Base-by-base conservation (phyloP, 2,888 invertebrate species). In the Diadegma fenestrale region DNA sequence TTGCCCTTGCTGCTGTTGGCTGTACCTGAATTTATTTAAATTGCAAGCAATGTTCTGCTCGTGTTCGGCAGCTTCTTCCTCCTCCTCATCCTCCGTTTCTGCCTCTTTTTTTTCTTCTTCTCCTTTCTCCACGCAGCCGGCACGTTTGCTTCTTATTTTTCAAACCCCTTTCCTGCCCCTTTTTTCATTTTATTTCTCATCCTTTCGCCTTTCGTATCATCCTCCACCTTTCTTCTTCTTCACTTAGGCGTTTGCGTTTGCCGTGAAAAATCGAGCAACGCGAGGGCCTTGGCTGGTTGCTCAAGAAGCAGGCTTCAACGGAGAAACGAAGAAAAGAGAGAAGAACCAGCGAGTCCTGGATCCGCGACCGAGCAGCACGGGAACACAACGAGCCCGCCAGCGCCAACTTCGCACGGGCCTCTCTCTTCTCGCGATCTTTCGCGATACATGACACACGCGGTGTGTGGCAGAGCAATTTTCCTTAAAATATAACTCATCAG, bases 1-100 rank as follows among this genome's bases (percentile, higher is more conserved):
- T 69, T 66, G 71, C 58, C 69, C 73, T 77, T 71, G 37, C 80
- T 68, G 77, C 86, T 84, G 84, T 68, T 69, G 64, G 77, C 72
- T 86, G 87, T 84, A 86, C 86, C 81, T 92, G 93, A 92, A 93
- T 93, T 93, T 93, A 93, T 93, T 93, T 92, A 93, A 93, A 93
- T 93, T 93, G 92, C 92, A 90, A 93, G 91, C 93, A 91, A 93
- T 93, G 93, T 93, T 93, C 91, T 90, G 86, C 91, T 90, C 92
- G 91, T 93, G 93, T 93, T 93, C 92, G 92, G 93, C 93, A 93
- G 93, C 93, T 93, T 91, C 92, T 91, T 91, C 91, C 88, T 87
- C 82, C 58, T 68, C 69, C 37, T 71, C 76, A 33, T 73, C 54
- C 63, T 69, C 43, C 69, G 87, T 81, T 92, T 87, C 82, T 61